These are phyloP conservation scores for Ptychoptera contaminata DNA, from an alignment of 2,888 invertebrate genomes.

Conservation along the genomic window DNA sequence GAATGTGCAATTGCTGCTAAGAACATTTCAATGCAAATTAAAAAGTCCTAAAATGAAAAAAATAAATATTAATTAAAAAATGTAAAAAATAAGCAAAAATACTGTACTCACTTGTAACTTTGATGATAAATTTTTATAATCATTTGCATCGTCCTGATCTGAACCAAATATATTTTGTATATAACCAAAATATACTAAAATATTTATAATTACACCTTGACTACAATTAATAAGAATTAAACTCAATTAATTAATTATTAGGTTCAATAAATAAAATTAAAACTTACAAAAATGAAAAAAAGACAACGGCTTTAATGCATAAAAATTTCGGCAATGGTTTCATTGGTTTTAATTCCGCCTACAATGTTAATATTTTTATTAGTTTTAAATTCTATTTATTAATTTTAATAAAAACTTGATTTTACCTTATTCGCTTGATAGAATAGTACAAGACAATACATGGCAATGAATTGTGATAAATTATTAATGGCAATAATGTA, in stretches of 20 bases:
- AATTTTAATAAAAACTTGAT: neutral
- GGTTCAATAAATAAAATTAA: constrained; percentile 2
- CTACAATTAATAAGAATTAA: constrained; percentile 35
- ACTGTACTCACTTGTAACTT: constrained; percentile 52
- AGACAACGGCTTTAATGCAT: constrained; percentile 94
- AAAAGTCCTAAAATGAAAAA: constrained; percentile 57
- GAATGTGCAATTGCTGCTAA: constrained; percentile 89
- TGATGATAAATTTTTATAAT: constrained; percentile 59
- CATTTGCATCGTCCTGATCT: constrained; percentile 41
- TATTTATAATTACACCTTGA: constrained; percentile 80
- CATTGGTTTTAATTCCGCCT: constrained; percentile 69
- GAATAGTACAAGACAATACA: constrained; percentile 91
- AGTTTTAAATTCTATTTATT: no score
- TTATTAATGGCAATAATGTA: constrained; percentile 83
- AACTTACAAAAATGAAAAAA: constrained; percentile 97
- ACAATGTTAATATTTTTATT: neutral
- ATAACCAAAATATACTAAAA: constrained; percentile 67
- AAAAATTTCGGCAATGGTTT: constrained; percentile 89
- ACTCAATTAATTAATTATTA: neutral
- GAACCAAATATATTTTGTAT: constrained; percentile 57
- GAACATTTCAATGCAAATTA: constrained; percentile 97
- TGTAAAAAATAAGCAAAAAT: neutral
- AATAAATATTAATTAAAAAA: constrained; percentile 5
- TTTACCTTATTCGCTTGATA: constrained; percentile 69
- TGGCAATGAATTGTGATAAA: constrained; percentile 85